Evolutionary conservation across 1,140 invertebrate genomes (phyloP), one percentile per base, ranked within the genome.

Genomic region (Ips nitidus): DNA sequence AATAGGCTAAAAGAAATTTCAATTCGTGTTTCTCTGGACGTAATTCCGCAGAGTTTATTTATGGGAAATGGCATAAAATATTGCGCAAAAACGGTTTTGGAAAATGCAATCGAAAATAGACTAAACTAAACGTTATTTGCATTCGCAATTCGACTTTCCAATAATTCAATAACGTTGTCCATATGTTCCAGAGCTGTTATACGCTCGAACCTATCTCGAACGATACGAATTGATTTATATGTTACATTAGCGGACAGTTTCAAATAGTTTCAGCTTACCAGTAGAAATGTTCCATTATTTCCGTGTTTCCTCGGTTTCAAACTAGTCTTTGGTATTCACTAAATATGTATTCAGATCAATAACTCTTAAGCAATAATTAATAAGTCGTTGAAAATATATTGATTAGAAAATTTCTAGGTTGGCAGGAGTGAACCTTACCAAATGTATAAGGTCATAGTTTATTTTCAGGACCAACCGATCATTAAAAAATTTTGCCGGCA

Each of bases 201-300:
- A 58, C 40, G 37, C 38, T 58, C 6, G 56, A 8, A 41, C 58
- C 22, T 43, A 39, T 39, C 58, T 39, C 8, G 42, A 43, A 60
- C 58, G 40, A 60, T 60, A 41, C 22, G 40, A 60, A 43, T 60
- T 60, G 58, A 60, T 60, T 60, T 60, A 60, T 60, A 60, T 60
- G 41, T 60, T 45, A 41, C 41, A 36, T 60, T 60, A 60, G 41
- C 41, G 37, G 58, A 60, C 58, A 60, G 4, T 60, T 38, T 37
- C 22, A 60, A 60, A 60, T 60, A 60, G 58, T 60, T 60, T 60
- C 41, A 43, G 41, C 41, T 41, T 60, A 43, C 41, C 6, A 60
- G 3, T 42, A 42, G 42, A 45, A 42, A 45, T 60, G 22, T 43
- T 8, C 45, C 58, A 58, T 41, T 58, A 39, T 58, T 58, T 58